Percentiles rank a stretch among this genome's conserved stretches.
These are phyloP conservation scores for Solenopsis fugax DNA, from an alignment of 1,140 invertebrate species.

Conservation along the genomic window DNA sequence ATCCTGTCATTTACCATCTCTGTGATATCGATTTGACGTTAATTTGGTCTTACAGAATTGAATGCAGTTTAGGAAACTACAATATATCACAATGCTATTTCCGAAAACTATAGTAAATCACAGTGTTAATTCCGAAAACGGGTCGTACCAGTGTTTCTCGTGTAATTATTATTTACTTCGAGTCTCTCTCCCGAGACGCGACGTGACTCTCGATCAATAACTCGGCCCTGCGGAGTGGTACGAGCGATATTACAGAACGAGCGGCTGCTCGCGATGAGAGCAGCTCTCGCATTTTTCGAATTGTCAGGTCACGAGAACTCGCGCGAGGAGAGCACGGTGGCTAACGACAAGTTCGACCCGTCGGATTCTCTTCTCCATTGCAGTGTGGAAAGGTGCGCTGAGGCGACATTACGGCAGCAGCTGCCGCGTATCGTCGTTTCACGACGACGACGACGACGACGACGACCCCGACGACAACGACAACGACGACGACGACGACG, in stretches of 20 bases:
- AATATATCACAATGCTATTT: not conserved
- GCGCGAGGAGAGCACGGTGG: not conserved
- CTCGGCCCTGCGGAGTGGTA: not conserved
- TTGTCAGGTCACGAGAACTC: conserved; percentile 31
- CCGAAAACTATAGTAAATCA: not conserved
- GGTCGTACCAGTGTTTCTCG: not conserved
- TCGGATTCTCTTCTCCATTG: conserved; percentile 9
- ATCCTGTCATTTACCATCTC: not conserved
- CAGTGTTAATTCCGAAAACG: not conserved
- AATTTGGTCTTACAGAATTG: not conserved
- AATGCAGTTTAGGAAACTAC: not conserved
- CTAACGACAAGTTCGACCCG: conserved; percentile 51
- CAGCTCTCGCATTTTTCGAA: conserved; percentile 49
- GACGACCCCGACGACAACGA: conserved; percentile 38
- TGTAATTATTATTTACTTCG: conserved; percentile 50
- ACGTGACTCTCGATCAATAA: conserved; percentile 41
- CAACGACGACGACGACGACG: conserved; percentile 33
- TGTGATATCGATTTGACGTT: not conserved
- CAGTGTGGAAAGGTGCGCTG: conserved; percentile 7
- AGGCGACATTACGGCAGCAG: conserved; percentile 41
- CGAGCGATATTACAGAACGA: conserved; percentile 40
- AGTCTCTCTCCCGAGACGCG: not conserved
- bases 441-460: conserved; percentile 37
- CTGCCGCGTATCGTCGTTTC: conserved; percentile 53
- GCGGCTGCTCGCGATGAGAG: conserved; percentile 3